Percentiles rank a stretch among this genome's conserved stretches.
Conservation (phyloP, 2,888 invertebrate species). For the Agonum fuliginosum region DNA sequence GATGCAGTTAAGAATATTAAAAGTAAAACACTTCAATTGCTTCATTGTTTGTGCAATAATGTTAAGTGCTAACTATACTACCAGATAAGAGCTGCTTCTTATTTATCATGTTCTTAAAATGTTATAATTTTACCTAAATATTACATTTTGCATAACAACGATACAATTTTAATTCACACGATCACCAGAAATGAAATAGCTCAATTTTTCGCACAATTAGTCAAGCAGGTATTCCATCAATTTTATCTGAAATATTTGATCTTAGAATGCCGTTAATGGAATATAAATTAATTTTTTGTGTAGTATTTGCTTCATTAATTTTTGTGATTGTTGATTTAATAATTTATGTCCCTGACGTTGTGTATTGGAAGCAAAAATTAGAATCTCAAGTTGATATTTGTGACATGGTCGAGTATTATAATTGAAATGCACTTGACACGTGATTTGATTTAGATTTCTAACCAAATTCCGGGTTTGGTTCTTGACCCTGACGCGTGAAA, state of each 20-base stretch:
- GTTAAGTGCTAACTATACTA: too few relatives aligned
- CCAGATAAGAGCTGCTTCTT: too few relatives aligned
- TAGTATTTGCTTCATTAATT: neutral
- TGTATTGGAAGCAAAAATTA: neutral
- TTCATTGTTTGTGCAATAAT: too few relatives aligned
- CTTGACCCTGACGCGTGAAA: neutral
- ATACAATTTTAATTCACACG: too few relatives aligned
- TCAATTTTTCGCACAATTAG: too few relatives aligned
- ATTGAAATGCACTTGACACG: neutral
- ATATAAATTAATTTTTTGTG: slow-evolving; percentile 32
- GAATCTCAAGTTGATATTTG: slow-evolving; percentile 4
- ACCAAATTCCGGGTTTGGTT: neutral
- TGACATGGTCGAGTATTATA: slow-evolving; percentile 2
- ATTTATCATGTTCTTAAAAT: too few relatives aligned
- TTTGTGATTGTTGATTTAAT: neutral
- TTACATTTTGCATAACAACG: too few relatives aligned
- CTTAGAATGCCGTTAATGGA: neutral
- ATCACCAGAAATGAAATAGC: too few relatives aligned
- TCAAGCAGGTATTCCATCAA: too few relatives aligned
- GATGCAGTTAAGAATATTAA: too few relatives aligned
- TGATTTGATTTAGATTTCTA: neutral
- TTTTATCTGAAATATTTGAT: slow-evolving; percentile 22
- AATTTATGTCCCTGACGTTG: slow-evolving; percentile 11
- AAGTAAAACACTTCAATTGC: too few relatives aligned
- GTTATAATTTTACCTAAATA: too few relatives aligned